Percentiles rank a stretch among this genome's conserved stretches.
phyloP scores from a whole-genome alignment of 64 coral and sea anemone genomes.

The Hydrozoanthus tunicans region DNA sequence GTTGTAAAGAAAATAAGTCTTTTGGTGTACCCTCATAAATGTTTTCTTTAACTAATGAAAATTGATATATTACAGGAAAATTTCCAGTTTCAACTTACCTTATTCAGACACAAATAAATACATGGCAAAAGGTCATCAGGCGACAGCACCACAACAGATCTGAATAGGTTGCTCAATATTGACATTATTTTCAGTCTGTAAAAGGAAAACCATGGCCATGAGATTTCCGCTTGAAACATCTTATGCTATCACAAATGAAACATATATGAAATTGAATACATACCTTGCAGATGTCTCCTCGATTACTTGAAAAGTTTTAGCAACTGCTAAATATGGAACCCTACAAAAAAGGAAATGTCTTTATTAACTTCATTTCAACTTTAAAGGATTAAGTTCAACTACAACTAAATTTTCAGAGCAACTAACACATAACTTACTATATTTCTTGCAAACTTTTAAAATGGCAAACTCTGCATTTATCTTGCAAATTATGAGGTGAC shows the following conservation, averaged over 20 bases:
- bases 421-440: too few species aligned
- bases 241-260: not conserved
- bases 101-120: slow-evolving; percentile 94
- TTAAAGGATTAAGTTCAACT: not conserved
- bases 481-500: too few species aligned
- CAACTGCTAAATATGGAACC: slow-evolving; percentile 93
- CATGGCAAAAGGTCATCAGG: slow-evolving; percentile 85
- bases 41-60: too few species aligned
- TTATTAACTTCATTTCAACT: not conserved
- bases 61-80: too few species aligned
- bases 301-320: slow-evolving; percentile 91
- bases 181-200: slow-evolving; percentile 91
- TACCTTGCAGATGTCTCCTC: slow-evolving; percentile 97
- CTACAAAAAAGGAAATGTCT: slow-evolving; percentile 11
- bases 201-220: not conserved
- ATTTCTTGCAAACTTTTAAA: too few species aligned
- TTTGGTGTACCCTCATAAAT: too few species aligned
- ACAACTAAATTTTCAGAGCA: too few species aligned
- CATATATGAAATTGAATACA: not conserved
- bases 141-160: slow-evolving; percentile 91
- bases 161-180: slow-evolving; percentile 91
- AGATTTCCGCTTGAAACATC: not conserved
- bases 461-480: too few species aligned
- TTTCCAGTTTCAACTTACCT: slow-evolving; percentile 47
- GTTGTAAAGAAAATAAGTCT: too few species aligned